Percentiles rank a stretch among this genome's conserved stretches.
phyloP scores from a whole-genome alignment of 2,888 invertebrate species.

The Yponomeuta sedellus region DNA sequence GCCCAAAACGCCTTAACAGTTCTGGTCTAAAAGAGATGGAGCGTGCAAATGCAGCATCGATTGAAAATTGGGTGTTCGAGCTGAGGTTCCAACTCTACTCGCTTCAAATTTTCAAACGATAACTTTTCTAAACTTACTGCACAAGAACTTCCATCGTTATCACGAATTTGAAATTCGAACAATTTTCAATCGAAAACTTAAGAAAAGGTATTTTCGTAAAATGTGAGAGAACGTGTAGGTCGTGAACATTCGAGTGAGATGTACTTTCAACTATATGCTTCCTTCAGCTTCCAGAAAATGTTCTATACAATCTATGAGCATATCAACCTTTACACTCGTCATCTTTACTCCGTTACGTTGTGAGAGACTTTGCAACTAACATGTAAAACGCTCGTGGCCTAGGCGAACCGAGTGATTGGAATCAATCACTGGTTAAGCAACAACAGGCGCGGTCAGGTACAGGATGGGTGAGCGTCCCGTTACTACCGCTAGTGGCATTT shows the following conservation, averaged over 20 bases:
- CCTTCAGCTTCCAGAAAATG: no score
- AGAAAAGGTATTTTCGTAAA: not conserved
- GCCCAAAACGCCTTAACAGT: not conserved
- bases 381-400: no score
- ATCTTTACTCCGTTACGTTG: no score
- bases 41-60: not conserved
- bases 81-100: not conserved
- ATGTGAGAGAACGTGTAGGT: not conserved
- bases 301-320: no score
- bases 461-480: no score
- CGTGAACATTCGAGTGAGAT: not conserved
- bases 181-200: not conserved
- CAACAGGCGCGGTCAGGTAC: no score
- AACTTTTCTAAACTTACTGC: not conserved
- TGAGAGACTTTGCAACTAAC: no score
- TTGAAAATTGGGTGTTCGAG: not conserved
- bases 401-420: no score
- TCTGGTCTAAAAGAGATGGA: not conserved
- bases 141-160: not conserved
- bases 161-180: not conserved
- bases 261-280: no score
- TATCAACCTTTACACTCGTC: no score
- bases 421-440: no score
- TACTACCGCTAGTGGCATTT: no score
- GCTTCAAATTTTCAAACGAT: not conserved